Base-by-base conservation (phyloP, 2,888 invertebrate species). In the Drosophila vallismaia region DNA sequence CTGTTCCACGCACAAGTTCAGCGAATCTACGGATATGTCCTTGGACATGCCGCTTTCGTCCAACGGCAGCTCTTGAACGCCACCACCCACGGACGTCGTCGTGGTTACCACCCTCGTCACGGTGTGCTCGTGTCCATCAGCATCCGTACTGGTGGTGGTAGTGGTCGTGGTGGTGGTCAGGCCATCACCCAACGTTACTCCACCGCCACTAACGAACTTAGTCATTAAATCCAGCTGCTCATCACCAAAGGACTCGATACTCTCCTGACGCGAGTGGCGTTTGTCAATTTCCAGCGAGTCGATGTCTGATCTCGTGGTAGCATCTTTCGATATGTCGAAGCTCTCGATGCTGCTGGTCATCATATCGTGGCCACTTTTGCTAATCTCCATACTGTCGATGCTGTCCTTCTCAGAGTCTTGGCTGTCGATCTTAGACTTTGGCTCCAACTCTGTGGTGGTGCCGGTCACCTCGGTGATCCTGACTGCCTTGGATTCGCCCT, bases 301-400 rank as follows among this genome's bases (percentile, higher is more conserved):
- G 6, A 89, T 81, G 49, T 92, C 91, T 1, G 91, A 91, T 49
- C 89, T 85, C 26, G 89, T 89, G 10, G 90, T 90, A 0, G 87
- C 88, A 69, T 90, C 91, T 91, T 89, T 93, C 0, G 91, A 91
- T 26, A 90, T 90, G 92, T 92, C 91, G 14, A 91, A 91, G 8
- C 92, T 91, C 45, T 91, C 94, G 9, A 94, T 93, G 76, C 94
- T 94, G 78, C 94, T 94, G 3, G 93, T 93, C 91, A 93, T 93
- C 68, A 93, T 93, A 92, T 76, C 92, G 51, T 91, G 91, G 19
- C 40, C 40, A 59, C 93, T 93, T 48, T 93, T 93, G 82, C 94
- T 94, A 71, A 94, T 92, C 75, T 95, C 95, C 59, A 95, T 90
- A 56, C 95, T 95, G 85, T 95, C 95, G 1, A 94, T 93, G 81